These are phyloP conservation scores for Gryllus bimaculatus DNA, from an alignment of 1,140 invertebrate species.

Conservation along the genomic window DNA sequence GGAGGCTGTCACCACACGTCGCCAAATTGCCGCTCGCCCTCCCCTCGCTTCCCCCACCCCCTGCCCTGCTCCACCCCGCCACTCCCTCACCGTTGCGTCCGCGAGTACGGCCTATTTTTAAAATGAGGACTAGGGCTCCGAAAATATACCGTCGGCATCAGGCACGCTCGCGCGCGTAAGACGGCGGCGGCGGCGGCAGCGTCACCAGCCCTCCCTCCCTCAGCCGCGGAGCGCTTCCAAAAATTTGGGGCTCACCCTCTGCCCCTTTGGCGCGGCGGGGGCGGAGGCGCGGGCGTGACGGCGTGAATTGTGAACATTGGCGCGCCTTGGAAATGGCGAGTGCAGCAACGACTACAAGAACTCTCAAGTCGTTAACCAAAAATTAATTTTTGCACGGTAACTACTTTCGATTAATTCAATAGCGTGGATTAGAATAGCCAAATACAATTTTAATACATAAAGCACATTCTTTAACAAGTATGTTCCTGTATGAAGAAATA, in stretches of 20 bases:
- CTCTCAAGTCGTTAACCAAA: no score
- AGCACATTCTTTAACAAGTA: no score
- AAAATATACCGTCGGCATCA: not conserved
- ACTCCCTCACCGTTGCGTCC: slow-evolving; percentile 8
- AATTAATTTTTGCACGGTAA: no score
- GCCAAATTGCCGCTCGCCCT: slow-evolving; percentile 13
- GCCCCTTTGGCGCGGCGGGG: not conserved
- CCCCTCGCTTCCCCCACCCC: not conserved
- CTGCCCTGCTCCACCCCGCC: not conserved
- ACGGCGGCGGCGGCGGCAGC: no score
- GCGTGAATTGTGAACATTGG: not conserved
- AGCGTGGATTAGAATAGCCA: no score
- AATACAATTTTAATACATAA: no score
- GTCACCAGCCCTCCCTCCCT: no score
- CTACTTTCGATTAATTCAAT: no score
- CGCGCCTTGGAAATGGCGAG: no score
- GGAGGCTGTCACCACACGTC: slow-evolving; percentile 14
- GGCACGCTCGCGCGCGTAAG: not conserved
- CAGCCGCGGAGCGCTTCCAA: not conserved
- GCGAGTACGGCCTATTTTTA: slow-evolving; percentile 14
- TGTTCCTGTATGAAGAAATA: no score
- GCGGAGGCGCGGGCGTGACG: not conserved
- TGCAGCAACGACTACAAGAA: no score
- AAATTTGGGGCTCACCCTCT: not conserved
- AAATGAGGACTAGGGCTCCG: slow-evolving; percentile 8